A percentile compares a stretch with the other conserved stretches of the same genome.
Evolutionary conservation across 2,888 invertebrate genomes (phyloP).

Genomic region (Macaria liturata): DNA sequence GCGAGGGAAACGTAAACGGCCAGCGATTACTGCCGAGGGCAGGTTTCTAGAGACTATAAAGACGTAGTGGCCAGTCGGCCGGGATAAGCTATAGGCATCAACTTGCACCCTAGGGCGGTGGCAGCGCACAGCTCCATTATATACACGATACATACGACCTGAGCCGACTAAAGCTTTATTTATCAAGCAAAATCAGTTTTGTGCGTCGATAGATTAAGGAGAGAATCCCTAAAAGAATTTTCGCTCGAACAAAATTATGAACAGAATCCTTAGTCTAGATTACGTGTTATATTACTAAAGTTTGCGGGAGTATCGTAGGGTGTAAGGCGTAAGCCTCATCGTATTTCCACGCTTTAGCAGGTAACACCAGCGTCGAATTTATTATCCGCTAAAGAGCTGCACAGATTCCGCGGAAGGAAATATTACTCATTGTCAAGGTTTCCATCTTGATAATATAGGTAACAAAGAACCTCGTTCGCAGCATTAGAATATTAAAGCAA

Average conservation of each 20-base stretch:
- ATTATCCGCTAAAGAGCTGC: conserved; percentile 55
- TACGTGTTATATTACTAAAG: too few relatives aligned
- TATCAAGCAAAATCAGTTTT: too few relatives aligned
- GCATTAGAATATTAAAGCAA: conserved; percentile 43
- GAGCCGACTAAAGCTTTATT: too few relatives aligned
- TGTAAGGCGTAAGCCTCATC: conserved; percentile 4
- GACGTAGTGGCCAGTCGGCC: conserved; percentile 42
- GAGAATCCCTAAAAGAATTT: too few relatives aligned
- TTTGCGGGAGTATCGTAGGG: too few relatives aligned
- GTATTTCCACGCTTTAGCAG: conserved; percentile 6
- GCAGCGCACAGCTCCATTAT: neutral
- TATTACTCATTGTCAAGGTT: conserved; percentile 61
- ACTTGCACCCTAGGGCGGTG: neutral
- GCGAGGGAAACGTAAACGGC: conserved; percentile 63
- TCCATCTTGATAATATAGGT: conserved; percentile 47
- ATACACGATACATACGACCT: neutral
- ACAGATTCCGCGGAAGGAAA: conserved; percentile 55
- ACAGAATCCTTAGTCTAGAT: too few relatives aligned
- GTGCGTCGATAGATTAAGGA: too few relatives aligned
- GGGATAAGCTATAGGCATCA: neutral
- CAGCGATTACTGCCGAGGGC: conserved; percentile 47
- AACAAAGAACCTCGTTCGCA: conserved; percentile 45
- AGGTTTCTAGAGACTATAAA: conserved; percentile 60
- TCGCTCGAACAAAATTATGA: too few relatives aligned
- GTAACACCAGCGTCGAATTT: conserved; percentile 37